Evolutionary conservation across 2,797 vertebrate species (phyloP), one percentile per base, ranked within the genome.

Genomic region (Microchirus variegatus): DNA sequence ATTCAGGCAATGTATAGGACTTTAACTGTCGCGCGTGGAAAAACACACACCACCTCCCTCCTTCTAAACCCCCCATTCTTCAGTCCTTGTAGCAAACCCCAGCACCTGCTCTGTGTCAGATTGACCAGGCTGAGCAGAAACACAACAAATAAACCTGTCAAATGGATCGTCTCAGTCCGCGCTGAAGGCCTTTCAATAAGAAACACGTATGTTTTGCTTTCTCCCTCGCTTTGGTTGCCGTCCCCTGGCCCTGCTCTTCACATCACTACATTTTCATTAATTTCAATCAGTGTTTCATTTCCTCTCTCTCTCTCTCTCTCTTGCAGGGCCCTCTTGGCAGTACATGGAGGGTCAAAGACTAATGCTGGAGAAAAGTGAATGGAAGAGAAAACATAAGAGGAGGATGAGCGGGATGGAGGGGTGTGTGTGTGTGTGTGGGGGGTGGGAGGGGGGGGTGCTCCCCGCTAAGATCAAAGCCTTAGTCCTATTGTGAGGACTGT

Each of bases 391-490:
- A 41, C 53, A 40, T 48, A 45, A 11, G 53, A 57, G 36, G 59
- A 59, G 1, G 67, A 70, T 14, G 66, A 73, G 53, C 38, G 52
- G 12, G 43, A 50, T 31, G 53, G 56, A 8, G 8, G 31, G 31
- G 7, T 5, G 31, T 6, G 53, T 59, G 70, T n/a, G n/a, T n/a
- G n/a, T n/a, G n/a, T n/a, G n/a, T n/a, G n/a, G 60, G 63, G 47
- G 38, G 36, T 5, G 44, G 26, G 52, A 37, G 54, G 58, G 42
- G 70, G 14, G 53, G 1, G 78, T 75, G 69, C 70, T 84, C 82
- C 88, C 89, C 75, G 85, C 78, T 40, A 71, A 87, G 82, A 92
- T 93, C 91, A 93, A 94, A 93, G 87, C 57, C 78, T 79, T 3
- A 0, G 49, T 69, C 55, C 87, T 78, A 90, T 93, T 92, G 88